These are phyloP conservation scores for Dasysyrphus tricinctus DNA, from an alignment of 2,888 invertebrate species.

Conservation along the genomic window DNA sequence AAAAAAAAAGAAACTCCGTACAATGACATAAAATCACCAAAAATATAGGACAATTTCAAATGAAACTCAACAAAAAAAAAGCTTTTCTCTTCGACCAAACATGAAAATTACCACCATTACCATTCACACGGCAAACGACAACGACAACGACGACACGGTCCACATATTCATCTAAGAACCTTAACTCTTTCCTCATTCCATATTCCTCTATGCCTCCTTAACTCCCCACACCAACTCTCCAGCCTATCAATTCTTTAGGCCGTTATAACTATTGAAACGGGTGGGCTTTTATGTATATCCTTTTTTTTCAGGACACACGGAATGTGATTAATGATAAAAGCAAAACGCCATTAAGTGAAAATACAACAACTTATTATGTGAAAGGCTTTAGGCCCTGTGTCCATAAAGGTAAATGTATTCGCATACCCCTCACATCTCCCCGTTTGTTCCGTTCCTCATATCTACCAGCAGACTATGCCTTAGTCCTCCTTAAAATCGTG, in stretches of 20 bases:
- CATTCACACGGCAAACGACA: conserved; percentile 41
- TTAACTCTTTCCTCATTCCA: conserved; percentile 8
- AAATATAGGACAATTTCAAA: conserved; percentile 44
- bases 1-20: conserved; percentile 32
- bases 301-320: conserved; percentile 63
- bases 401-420: conserved; percentile 25
- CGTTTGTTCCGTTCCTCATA: too few species aligned
- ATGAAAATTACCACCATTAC: conserved; percentile 62
- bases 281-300: conserved; percentile 50
- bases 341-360: conserved; percentile 73
- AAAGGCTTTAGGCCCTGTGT: conserved; percentile 42
- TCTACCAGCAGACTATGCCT: too few species aligned
- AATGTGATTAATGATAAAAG: conserved; percentile 75
- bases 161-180: conserved; percentile 37
- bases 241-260: conserved; percentile 24
- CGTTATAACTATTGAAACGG: conserved; percentile 53
- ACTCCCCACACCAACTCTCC: not conserved
- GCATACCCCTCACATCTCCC: not conserved
- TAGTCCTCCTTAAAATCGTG: conserved; percentile 47
- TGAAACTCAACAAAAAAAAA: conserved; percentile 18
- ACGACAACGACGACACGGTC: conserved; percentile 26
- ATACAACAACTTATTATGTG: conserved; percentile 73
- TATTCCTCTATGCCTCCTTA: not conserved
- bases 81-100: conserved; percentile 47
- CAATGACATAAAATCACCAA: conserved; percentile 62